Evolutionary conservation across 2,113 vertebrate species (phyloP), one percentile per base, ranked within the genome.

Genomic region (Heptranchias perlo): DNA sequence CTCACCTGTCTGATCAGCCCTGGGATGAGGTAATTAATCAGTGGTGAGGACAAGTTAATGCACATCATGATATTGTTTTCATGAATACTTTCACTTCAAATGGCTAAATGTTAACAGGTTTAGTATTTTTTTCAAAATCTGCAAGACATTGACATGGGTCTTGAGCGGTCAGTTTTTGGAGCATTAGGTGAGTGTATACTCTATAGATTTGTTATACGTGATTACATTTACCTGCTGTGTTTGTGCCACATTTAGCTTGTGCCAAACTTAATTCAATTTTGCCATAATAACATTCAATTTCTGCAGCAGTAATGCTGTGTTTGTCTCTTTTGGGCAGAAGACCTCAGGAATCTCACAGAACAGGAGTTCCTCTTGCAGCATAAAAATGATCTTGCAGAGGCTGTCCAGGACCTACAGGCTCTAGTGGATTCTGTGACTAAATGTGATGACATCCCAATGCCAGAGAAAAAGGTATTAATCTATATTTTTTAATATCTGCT

Each of bases 281-380:
- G 44, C 39, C 92, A 65, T 1, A 67, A 49, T 67, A 89, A 4
- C 0, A 31, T 67, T 47, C 5, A 58, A 3, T 35, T 67, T 67
- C 64, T 67, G 0, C 23, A 95, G 10, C 1, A 16, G 0, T 49
- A 67, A 67, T 69, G 21, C 4, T 95, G 39, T 44, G 1, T 69
- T 95, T 95, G 93, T 69, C 10, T 95, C 64, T 69, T n/a, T 23
- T 94, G 93, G 69, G 44, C 44, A 67, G 93, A 67, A 31, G 64
- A 95, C 3, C 61, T 25, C 10, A 94, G 44, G 44, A 69, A 69
- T 95, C 93, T 95, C 39, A 6, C 93, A 13, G 97, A 97, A 96
- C 96, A 98, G 97, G 97, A 97, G 97, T 97, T 98, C 96, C 97
- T 98, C 96, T 97, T 97, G 96, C 96, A 6, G 65, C 97, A 97